Evolutionary conservation across 2,888 invertebrate genomes (phyloP), one percentile per base, ranked within the genome.

Genomic region (Pollenia griseotomentosa): DNA sequence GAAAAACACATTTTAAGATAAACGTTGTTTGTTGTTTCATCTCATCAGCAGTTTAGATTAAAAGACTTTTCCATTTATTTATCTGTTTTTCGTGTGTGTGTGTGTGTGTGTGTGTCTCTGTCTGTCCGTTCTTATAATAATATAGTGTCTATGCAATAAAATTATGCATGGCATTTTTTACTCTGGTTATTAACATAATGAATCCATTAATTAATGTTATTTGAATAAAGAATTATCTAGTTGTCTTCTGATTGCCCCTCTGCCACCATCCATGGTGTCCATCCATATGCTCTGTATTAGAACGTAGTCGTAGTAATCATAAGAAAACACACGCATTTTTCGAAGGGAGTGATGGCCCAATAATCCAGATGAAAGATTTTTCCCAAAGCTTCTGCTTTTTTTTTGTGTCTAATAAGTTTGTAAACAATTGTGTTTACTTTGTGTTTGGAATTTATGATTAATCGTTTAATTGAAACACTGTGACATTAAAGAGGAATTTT

Each of bases 161-260:
- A 87, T 87, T 87, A 77, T 74, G 68, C 84, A 78, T 74, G 84
- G 81, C 74, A 65, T 87, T 84, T 84, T 83, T 44, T 53, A 61
- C 19, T 63, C 78, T 78, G 33, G 14, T 68, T 87, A 84, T 87
- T 87, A 87, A 87, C 87, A 87, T 87, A 87, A 87, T 87, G 78
- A 85, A 87, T 82, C 78, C 84, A 84, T 84, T 87, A 87, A 87
- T 87, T 87, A 87, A 87, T 85, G 74, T 53, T 74, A 84, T 82
- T 87, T 84, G 87, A 84, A 87, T 87, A 82, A 48, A 65, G 57
- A 82, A 70, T 79, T 79, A 33, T 40, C n/a, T 46, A 42, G 63
- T 23, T 63, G 14, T 42, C 55, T 11, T 77, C 42, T 57, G 48
- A 19, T 42, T 19, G 53, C n/a, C 53, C 53, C 46, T 70, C 14